Conservation (phyloP, 2,888 invertebrate genomes). For the Hypomecis atomaria region DNA sequence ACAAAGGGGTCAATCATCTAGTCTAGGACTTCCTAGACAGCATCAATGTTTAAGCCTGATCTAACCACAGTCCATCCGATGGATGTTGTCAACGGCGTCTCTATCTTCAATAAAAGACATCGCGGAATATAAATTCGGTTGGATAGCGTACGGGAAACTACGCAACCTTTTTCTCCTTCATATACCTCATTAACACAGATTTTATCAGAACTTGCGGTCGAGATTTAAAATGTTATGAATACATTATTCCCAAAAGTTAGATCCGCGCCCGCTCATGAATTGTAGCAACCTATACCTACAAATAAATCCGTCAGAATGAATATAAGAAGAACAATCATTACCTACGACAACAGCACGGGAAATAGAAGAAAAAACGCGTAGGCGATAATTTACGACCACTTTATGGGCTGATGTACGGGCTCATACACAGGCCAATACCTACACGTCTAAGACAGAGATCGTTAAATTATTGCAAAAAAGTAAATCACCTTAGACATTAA, state of each 20-base stretch:
- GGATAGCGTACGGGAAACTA: too few relatives aligned
- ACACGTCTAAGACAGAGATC: slow-evolving; percentile 4
- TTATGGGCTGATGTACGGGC: slow-evolving; percentile 19
- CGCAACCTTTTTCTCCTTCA: too few relatives aligned
- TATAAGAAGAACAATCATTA: slow-evolving; percentile 43
- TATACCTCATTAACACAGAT: too few relatives aligned
- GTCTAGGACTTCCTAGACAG: too few relatives aligned
- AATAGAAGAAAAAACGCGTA: slow-evolving; percentile 42
- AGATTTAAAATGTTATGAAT: background rate
- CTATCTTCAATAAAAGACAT: too few relatives aligned
- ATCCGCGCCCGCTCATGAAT: background rate
- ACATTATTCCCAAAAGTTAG: background rate
- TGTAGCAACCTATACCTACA: slow-evolving; percentile 6
- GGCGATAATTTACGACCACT: slow-evolving; percentile 47
- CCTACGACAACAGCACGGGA: slow-evolving; percentile 47
- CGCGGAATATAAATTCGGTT: too few relatives aligned
- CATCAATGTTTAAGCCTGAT: too few relatives aligned
- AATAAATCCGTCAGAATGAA: slow-evolving; percentile 35
- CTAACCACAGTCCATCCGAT: too few relatives aligned
- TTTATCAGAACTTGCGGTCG: background rate
- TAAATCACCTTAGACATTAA: background rate
- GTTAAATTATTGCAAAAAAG: background rate
- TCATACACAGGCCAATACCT: slow-evolving; percentile 10
- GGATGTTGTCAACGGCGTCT: too few relatives aligned
- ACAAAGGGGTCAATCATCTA: too few relatives aligned